Evolutionary conservation across 2,888 invertebrate species (phyloP).

Genomic region (Margaritifera margaritifera): DNA sequence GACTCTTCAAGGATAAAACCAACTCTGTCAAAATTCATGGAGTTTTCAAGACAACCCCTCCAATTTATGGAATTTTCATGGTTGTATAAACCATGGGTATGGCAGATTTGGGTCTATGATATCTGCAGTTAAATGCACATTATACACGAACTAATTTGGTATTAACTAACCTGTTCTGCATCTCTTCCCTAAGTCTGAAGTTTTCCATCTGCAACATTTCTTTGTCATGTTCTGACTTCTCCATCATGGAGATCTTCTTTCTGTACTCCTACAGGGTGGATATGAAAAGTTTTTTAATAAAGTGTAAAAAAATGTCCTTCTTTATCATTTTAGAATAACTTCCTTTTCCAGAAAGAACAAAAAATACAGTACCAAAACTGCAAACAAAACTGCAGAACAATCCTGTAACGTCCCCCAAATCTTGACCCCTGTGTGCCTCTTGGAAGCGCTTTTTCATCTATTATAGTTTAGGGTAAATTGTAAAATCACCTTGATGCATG

Average conservation of each 20-base stretch:
- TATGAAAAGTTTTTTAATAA: neutral
- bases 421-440: too few relatives aligned
- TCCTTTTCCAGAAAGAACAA: neutral
- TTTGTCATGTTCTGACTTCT: conserved; percentile 56
- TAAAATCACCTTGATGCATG: too few relatives aligned
- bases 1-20: neutral
- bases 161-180: conserved; percentile 59
- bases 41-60: too few relatives aligned
- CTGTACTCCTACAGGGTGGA: conserved; percentile 53
- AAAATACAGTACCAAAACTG: neutral
- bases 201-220: conserved; percentile 56
- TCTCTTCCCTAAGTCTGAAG: conserved; percentile 57
- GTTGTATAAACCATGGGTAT: too few relatives aligned
- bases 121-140: too few relatives aligned
- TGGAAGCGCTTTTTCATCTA: too few relatives aligned
- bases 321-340: neutral
- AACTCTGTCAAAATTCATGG: neutral
- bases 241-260: conserved; percentile 50
- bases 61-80: too few relatives aligned
- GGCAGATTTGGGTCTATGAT: too few relatives aligned
- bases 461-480: too few relatives aligned
- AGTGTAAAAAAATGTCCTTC: neutral
- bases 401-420: too few relatives aligned
- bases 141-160: neutral
- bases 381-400: neutral